These are phyloP conservation scores for Gibbula magus DNA, from an alignment of 2,888 invertebrate genomes.

Conservation along the genomic window DNA sequence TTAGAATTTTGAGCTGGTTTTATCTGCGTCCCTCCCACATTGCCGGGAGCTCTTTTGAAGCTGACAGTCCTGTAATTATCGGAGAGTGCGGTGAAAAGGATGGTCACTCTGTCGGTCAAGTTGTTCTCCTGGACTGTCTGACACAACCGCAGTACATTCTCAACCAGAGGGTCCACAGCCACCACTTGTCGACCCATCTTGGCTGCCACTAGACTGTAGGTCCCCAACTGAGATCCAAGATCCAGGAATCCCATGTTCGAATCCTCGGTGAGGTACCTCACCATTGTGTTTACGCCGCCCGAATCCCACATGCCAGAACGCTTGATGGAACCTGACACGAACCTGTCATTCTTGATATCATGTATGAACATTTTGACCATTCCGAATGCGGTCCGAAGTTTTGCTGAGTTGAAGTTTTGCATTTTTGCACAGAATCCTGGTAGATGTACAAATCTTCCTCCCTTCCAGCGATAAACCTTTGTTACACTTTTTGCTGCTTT, in stretches of 20 bases:
- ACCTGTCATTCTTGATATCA: background rate
- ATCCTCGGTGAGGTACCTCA: background rate
- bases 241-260: background rate
- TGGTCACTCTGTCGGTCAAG: background rate
- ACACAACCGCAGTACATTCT: background rate
- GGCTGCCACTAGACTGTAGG: background rate
- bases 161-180: constrained; percentile 12
- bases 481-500: too few species aligned
- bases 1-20: background rate
- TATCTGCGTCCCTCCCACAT: background rate
- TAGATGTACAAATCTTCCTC: background rate
- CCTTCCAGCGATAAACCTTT: background rate
- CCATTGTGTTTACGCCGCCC: background rate
- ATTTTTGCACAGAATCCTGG: background rate
- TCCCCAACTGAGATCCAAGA: constrained; percentile 1
- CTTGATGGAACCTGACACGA: background rate
- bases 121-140: background rate
- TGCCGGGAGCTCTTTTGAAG: background rate
- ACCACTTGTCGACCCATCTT: background rate
- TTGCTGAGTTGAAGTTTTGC: background rate
- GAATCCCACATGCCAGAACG: constrained; percentile 1
- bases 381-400: background rate
- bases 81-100: background rate
- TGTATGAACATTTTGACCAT: background rate
- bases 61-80: background rate